Percentiles rank a stretch among this genome's conserved stretches.
phyloP scores from a whole-genome alignment of 1,140 invertebrate genomes.

The Aethina tumida region DNA sequence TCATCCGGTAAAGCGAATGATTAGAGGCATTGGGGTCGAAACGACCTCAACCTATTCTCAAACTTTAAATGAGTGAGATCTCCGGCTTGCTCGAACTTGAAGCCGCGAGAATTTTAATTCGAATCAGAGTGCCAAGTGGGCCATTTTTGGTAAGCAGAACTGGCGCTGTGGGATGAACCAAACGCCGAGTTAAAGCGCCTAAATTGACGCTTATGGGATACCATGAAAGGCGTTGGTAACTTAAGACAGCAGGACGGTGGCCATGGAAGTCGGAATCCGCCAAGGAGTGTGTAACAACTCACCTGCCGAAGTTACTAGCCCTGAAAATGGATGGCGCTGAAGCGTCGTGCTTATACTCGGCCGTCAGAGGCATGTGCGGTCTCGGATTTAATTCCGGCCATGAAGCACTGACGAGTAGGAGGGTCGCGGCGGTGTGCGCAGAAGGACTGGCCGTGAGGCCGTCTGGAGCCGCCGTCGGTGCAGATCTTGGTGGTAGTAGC shows the following conservation, averaged over 20 bases:
- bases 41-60: slow-evolving; percentile 77
- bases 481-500: slow-evolving; percentile 80
- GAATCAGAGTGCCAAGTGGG: slow-evolving; percentile 65
- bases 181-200: slow-evolving; percentile 61
- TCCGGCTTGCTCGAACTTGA: slow-evolving; percentile 49
- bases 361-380: slow-evolving; percentile 35
- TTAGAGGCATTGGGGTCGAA: slow-evolving; percentile 74
- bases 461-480: slow-evolving; percentile 65
- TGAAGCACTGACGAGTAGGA: slow-evolving; percentile 57
- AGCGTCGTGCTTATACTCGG: slow-evolving; percentile 44
- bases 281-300: slow-evolving; percentile 83
- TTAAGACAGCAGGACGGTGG: slow-evolving; percentile 78
- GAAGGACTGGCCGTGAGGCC: slow-evolving; percentile 64
- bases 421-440: slow-evolving; percentile 57
- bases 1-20: slow-evolving; percentile 75
- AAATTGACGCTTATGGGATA: slow-evolving; percentile 56
- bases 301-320: slow-evolving; percentile 79
- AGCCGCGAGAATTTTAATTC: slow-evolving; percentile 8
- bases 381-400: slow-evolving; percentile 11
- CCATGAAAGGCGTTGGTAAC: slow-evolving; percentile 77
- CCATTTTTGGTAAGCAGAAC: slow-evolving; percentile 88
- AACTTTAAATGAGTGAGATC: slow-evolving; percentile 80
- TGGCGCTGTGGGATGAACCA: slow-evolving; percentile 79
- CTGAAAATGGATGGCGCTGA: slow-evolving; percentile 83
- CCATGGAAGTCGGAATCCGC: slow-evolving; percentile 80